These are phyloP conservation scores for Enteromius treurensis DNA, from an alignment of 2,797 vertebrate genomes.

Conservation along the genomic window DNA sequence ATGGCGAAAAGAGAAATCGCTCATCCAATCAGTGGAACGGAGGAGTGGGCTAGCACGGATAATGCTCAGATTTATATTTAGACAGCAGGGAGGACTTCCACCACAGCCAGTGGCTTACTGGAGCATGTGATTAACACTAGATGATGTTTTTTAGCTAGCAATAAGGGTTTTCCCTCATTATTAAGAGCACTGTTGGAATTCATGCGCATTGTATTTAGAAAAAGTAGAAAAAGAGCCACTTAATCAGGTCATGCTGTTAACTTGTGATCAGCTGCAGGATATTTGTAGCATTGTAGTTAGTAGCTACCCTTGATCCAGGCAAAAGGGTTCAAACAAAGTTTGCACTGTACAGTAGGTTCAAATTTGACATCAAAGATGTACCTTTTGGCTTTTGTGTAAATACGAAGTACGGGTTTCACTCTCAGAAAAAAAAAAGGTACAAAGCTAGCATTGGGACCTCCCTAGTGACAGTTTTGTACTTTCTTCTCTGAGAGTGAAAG, in stretches of 20 bases:
- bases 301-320: background rate
- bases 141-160: background rate
- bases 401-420: background rate
- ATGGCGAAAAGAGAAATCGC: slow-evolving; percentile 33
- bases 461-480: background rate
- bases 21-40: slow-evolving; percentile 16
- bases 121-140: slow-evolving; percentile 35
- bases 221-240: slow-evolving; percentile 15
- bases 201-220: background rate
- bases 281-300: background rate
- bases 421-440: background rate
- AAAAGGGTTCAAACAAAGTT: background rate
- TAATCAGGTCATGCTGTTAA: slow-evolving; percentile 13
- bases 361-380: background rate
- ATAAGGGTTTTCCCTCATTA: slow-evolving; percentile 22
- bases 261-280: background rate
- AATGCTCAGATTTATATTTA: slow-evolving; percentile 42
- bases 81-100: slow-evolving; percentile 32
- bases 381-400: background rate
- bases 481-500: background rate
- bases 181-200: slow-evolving; percentile 22
- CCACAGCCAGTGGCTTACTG: slow-evolving; percentile 14
- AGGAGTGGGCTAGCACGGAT: slow-evolving; percentile 23
- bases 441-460: background rate
- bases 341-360: background rate